Percentiles rank a stretch among this genome's conserved stretches.
Conservation (phyloP, 2,797 vertebrate species). For the Neopelma chrysocephalum region DNA sequence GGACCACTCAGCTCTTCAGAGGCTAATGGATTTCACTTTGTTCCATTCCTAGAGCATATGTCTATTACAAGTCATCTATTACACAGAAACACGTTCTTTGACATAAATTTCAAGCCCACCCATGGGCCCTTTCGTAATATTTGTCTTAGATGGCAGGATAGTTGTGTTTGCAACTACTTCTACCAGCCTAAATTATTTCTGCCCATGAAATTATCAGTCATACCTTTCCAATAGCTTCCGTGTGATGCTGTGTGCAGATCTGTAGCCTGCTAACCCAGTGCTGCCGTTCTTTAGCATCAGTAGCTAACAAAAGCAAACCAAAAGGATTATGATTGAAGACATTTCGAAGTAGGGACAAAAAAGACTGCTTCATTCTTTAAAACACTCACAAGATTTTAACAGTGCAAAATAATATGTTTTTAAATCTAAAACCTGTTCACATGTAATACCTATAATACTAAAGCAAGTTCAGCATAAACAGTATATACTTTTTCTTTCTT, state of each 20-base stretch:
- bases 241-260: conserved; percentile 97
- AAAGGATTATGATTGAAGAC: neutral
- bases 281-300: conserved; percentile 96
- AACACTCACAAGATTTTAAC: neutral
- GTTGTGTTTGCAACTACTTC: neutral
- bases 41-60: neutral
- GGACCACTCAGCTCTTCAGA: neutral
- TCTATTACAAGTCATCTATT: neutral
- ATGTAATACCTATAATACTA: neutral
- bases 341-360: neutral
- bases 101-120: neutral
- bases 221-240: conserved; percentile 98
- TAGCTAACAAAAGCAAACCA: conserved; percentile 76
- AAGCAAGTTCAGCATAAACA: neutral
- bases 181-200: neutral
- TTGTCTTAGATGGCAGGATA: neutral
- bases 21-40: neutral
- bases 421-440: neutral
- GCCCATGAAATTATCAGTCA: neutral
- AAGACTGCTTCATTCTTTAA: neutral
- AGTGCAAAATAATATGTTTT: neutral
- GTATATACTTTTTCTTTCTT: neutral
- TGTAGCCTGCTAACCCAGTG: conserved; percentile 99
- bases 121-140: neutral
- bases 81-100: neutral